Conservation (phyloP, 2,113 vertebrate genomes). For the Paradoxurus hermaphroditus region DNA sequence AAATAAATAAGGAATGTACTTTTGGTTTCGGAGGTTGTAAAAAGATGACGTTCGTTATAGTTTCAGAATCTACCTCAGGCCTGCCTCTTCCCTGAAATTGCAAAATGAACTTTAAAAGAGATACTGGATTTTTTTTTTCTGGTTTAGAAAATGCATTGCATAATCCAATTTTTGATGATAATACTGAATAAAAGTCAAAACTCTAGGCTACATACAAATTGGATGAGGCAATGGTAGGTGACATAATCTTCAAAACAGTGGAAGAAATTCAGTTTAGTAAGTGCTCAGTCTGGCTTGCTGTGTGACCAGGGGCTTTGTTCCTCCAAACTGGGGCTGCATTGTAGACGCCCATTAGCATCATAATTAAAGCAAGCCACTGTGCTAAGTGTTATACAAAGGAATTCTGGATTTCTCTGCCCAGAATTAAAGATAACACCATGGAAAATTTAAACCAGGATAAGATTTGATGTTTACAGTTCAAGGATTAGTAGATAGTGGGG, state of each 20-base stretch:
- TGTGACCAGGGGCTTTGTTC: not conserved
- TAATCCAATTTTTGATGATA: not conserved
- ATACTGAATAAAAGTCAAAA: not conserved
- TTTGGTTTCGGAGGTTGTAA: not conserved
- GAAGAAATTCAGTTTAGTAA: not conserved
- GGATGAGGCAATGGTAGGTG: not conserved
- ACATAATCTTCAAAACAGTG: not conserved
- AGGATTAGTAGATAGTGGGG: not conserved
- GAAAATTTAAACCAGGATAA: not conserved
- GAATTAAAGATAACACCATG: not conserved
- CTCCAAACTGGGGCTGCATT: not conserved
- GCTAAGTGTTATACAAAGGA: not conserved
- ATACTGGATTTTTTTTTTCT: not conserved
- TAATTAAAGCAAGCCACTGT: not conserved
- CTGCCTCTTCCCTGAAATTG: not conserved
- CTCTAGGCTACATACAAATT: not conserved
- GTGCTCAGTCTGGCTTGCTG: not conserved
- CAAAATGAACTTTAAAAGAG: constrained; percentile 24
- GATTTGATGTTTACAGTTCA: not conserved
- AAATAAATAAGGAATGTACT: not conserved
- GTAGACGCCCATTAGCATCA: not conserved
- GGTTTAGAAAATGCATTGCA: not conserved
- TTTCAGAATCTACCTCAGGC: not conserved
- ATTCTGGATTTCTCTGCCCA: not conserved
- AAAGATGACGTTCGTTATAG: not conserved